phyloP scores from a whole-genome alignment of 2,113 vertebrate genomes.

The Ondatra zibethicus region DNA sequence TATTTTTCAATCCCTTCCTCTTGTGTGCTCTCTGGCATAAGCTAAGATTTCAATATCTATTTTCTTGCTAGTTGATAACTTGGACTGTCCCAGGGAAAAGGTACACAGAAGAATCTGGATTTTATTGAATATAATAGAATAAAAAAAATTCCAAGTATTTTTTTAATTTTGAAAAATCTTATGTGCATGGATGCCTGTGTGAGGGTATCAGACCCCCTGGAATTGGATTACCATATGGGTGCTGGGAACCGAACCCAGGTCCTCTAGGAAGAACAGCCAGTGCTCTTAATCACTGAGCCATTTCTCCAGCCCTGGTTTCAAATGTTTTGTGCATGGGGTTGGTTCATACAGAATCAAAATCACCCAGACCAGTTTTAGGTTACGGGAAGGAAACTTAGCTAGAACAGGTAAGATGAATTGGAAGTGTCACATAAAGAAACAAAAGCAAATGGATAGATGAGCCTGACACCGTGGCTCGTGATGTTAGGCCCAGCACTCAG shows the following conservation, averaged over 20 bases:
- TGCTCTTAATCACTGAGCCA: too few species aligned
- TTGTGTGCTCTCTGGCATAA: background rate
- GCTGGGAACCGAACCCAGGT: too few species aligned
- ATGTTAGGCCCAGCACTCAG: background rate
- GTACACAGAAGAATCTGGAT: background rate
- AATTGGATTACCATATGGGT: too few species aligned
- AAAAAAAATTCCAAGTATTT: background rate
- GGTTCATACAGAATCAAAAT: background rate
- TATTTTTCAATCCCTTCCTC: background rate
- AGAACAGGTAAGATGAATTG: background rate
- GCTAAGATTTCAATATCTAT: background rate
- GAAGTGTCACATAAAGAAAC: background rate
- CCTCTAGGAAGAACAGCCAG: too few species aligned
- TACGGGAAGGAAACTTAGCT: background rate
- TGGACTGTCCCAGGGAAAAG: background rate
- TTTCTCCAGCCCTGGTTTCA: background rate
- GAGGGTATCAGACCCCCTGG: too few species aligned
- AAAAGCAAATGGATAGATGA: too few species aligned
- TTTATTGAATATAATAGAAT: background rate
- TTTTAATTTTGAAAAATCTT: too few species aligned
- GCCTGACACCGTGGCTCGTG: background rate
- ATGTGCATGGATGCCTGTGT: too few species aligned
- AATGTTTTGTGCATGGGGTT: background rate
- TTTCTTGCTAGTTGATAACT: background rate
- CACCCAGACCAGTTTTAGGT: background rate